Conservation (phyloP, 2,797 vertebrate genomes). For the Huso huso region DNA sequence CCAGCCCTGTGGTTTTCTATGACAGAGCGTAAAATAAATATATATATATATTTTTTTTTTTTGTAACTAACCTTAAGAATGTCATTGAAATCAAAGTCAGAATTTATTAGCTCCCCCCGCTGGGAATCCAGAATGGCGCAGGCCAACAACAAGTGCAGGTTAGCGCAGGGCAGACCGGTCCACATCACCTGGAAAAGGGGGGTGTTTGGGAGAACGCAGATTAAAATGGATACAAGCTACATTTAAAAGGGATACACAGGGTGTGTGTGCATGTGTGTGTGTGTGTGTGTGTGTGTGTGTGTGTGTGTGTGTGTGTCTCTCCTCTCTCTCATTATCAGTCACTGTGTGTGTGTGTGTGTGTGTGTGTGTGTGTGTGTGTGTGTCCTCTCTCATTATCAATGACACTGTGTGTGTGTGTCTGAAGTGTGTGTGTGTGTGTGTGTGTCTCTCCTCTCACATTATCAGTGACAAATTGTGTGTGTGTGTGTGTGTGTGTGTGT, state of each 20-base stretch:
- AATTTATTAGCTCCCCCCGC: constrained; percentile 75
- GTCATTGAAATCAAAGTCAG: constrained; percentile 81
- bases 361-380: neutral
- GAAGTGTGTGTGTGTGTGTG: too few species aligned
- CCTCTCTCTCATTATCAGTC: neutral
- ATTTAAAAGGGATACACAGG: too few species aligned
- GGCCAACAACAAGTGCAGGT: constrained; percentile 80
- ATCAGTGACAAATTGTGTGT: too few species aligned
- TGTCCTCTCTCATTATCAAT: too few species aligned
- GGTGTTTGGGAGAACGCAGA: neutral
- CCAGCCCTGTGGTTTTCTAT: neutral
- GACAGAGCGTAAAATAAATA: too few species aligned
- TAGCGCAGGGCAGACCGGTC: constrained; percentile 74
- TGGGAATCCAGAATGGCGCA: constrained; percentile 80
- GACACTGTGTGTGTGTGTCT: too few species aligned
- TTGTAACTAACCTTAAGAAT: constrained; percentile 77
- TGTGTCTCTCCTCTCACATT: too few species aligned
- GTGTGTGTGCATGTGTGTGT: neutral
- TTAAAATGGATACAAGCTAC: neutral
- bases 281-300: neutral
- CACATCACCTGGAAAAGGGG: constrained; percentile 66
- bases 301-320: too few species aligned
- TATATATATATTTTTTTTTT: neutral
- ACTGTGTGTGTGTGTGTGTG: neutral
- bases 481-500: too few species aligned